Evolutionary conservation across 1,140 invertebrate species (phyloP).

Genomic region (Samia ricini): DNA sequence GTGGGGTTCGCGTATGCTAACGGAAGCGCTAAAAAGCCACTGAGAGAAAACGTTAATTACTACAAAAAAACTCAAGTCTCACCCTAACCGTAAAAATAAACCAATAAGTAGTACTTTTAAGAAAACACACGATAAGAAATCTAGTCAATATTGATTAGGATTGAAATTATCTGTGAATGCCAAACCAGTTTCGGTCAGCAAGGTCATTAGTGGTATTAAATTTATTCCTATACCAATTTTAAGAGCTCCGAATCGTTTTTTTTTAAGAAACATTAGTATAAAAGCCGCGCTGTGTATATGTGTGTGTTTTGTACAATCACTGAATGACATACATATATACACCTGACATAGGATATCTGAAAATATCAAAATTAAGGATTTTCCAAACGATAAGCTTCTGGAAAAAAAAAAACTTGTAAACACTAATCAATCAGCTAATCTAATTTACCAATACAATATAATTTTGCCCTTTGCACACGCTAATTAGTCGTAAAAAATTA

Average conservation of each 20-base stretch:
- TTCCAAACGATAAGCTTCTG: background rate
- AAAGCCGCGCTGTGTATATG: background rate
- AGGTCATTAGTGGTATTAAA: conserved; percentile 49
- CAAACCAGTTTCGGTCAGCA: conserved; percentile 62
- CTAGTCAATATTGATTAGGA: conserved; percentile 14
- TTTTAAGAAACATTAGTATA: background rate
- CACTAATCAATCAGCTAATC: too few relatives aligned
- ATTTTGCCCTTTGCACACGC: background rate
- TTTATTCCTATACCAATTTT: conserved; percentile 42
- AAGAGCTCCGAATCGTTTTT: background rate
- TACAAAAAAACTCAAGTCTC: background rate
- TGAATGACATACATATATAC: background rate
- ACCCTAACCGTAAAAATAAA: background rate
- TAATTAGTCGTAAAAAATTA: background rate
- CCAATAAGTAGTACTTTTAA: background rate
- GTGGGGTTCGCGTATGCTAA: background rate
- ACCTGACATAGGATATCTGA: background rate
- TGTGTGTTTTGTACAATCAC: background rate
- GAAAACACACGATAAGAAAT: conserved; percentile 11
- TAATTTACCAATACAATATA: background rate
- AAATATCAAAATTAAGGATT: background rate
- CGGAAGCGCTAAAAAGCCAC: background rate
- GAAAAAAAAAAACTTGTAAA: too few relatives aligned
- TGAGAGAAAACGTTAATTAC: background rate
- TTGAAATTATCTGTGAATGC: conserved; percentile 56